phyloP scores from a whole-genome alignment of 2,888 invertebrate species.

The Callosobruchus maculatus region DNA sequence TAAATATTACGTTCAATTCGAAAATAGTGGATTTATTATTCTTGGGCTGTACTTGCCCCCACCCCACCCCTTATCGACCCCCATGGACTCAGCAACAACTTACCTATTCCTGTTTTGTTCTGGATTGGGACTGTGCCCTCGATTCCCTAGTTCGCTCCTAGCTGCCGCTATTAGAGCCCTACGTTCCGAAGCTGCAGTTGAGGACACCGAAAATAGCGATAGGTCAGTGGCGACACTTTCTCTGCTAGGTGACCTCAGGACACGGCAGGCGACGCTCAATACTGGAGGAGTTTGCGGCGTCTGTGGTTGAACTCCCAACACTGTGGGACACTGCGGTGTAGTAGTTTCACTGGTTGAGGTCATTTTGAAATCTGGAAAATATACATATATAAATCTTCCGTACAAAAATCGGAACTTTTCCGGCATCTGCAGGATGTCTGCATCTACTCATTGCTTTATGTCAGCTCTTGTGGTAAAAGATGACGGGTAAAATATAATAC shows the following conservation, averaged over 20 bases:
- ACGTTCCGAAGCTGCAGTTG: slow-evolving; percentile 52
- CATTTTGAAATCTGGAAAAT: not conserved
- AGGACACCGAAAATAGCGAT: slow-evolving; percentile 70
- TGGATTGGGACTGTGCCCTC: slow-evolving; percentile 72
- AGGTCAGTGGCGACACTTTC: slow-evolving; percentile 82
- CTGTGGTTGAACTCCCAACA: slow-evolving; percentile 10
- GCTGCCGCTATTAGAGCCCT: slow-evolving; percentile 53
- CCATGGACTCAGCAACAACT: too few species aligned
- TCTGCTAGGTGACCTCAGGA: slow-evolving; percentile 75
- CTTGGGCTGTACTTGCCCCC: too few species aligned
- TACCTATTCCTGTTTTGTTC: slow-evolving; percentile 50
- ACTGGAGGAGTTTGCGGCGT: slow-evolving; percentile 52
- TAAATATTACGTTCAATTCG: too few species aligned
- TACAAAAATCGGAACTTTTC: too few species aligned
- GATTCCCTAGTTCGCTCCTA: slow-evolving; percentile 49
- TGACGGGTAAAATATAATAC: too few species aligned
- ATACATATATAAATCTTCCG: too few species aligned
- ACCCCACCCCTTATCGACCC: too few species aligned
- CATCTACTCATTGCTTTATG: too few species aligned
- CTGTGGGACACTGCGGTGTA: not conserved
- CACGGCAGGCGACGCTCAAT: slow-evolving; percentile 57
- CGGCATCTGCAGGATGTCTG: too few species aligned
- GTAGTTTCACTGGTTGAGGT: not conserved
- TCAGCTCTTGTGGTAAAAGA: too few species aligned
- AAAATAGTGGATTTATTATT: too few species aligned